Conservation (phyloP, 1,140 invertebrate genomes). For the Ostrea denselamellosa region DNA sequence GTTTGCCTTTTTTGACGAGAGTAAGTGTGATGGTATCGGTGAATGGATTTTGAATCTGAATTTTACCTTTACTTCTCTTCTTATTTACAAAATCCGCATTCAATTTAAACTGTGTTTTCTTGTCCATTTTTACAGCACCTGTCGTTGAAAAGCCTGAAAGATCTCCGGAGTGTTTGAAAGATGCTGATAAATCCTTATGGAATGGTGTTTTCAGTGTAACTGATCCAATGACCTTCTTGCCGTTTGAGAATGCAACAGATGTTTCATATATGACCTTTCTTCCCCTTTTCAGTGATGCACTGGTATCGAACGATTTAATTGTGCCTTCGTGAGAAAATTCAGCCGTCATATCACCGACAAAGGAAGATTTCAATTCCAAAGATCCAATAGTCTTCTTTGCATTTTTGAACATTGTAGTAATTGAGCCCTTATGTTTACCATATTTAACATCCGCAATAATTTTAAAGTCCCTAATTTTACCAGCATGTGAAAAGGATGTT, state of each 20-base stretch:
- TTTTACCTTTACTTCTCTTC: constrained; percentile 46
- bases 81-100: not conserved
- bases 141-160: not conserved
- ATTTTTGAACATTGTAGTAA: constrained; percentile 39
- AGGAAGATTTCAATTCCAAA: constrained; percentile 54
- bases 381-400: constrained; percentile 49
- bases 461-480: constrained; percentile 43
- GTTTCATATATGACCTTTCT: not conserved
- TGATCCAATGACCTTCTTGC: constrained; percentile 19
- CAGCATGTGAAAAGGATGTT: constrained; percentile 51
- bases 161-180: constrained; percentile 42
- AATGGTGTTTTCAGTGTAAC: constrained; percentile 34
- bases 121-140: constrained; percentile 34
- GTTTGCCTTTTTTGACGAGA: constrained; percentile 57
- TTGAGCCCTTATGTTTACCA: not conserved
- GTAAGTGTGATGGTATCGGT: constrained; percentile 47
- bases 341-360: constrained; percentile 53
- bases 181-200: not conserved
- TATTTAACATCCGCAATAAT: constrained; percentile 53
- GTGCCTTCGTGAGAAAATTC: constrained; percentile 58
- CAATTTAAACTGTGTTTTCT: constrained; percentile 10
- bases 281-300: constrained; percentile 7
- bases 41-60: constrained; percentile 56
- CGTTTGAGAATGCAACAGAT: not conserved
- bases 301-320: constrained; percentile 28